Evolutionary conservation across 2,113 vertebrate genomes (phyloP).

Genomic region (Anas platyrhynchos): DNA sequence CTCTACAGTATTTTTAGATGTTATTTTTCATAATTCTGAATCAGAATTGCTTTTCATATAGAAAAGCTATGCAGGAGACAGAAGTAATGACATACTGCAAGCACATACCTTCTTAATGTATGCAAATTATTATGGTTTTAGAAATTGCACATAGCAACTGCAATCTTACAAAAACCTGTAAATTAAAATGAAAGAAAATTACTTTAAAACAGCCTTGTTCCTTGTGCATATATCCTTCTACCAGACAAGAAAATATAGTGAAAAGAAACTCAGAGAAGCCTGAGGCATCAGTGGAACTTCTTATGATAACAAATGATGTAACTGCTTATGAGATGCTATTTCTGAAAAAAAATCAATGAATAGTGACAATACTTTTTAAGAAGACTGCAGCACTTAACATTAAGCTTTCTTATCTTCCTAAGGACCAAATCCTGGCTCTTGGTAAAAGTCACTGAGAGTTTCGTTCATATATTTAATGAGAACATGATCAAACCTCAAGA

Average conservation of each 20-base stretch:
- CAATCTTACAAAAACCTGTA: conserved; percentile 45
- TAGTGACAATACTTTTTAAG: not conserved
- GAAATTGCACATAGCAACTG: conserved; percentile 30
- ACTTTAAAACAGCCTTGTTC: conserved; percentile 34
- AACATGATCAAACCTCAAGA: not conserved
- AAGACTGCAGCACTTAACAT: conserved; percentile 7
- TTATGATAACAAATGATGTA: conserved; percentile 19
- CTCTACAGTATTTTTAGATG: not conserved
- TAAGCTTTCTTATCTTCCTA: conserved; percentile 13
- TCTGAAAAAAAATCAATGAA: conserved; percentile 51
- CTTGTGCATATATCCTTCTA: conserved; percentile 13
- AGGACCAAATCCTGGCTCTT: not conserved
- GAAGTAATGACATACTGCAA: not conserved
- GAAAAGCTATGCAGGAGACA: conserved; percentile 11
- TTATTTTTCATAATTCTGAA: conserved; percentile 14
- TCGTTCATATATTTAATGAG: not conserved
- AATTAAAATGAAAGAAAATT: conserved; percentile 61
- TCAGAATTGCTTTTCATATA: conserved; percentile 18
- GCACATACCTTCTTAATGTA: conserved; percentile 31
- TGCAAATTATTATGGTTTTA: conserved; percentile 39
- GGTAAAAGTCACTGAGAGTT: not conserved
- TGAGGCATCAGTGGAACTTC: conserved; percentile 12
- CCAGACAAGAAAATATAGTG: conserved; percentile 29
- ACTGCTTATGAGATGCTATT: not conserved
- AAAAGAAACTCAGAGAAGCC: not conserved